Percentiles rank a stretch among this genome's conserved stretches.
Conservation (phyloP, 2,797 vertebrate genomes). For the Syndactyla subalaris region DNA sequence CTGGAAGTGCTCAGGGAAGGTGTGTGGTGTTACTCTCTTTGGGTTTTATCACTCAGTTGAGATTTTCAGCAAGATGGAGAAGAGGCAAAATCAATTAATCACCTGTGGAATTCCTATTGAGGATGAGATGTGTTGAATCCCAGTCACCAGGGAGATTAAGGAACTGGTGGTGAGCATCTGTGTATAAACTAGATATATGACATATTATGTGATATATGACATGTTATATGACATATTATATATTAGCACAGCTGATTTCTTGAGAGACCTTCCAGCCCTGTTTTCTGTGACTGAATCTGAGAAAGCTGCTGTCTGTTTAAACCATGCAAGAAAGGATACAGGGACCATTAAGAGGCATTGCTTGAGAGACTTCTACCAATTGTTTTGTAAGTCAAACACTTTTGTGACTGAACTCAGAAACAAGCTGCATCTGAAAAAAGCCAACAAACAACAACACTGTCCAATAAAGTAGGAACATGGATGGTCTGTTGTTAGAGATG, state of each 20-base stretch:
- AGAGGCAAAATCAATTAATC: slow-evolving; percentile 13
- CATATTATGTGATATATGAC: neutral
- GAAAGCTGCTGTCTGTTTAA: neutral
- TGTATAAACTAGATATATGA: neutral
- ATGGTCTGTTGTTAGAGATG: neutral
- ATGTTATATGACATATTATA: too few species aligned
- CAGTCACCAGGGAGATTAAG: neutral
- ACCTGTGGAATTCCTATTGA: neutral
- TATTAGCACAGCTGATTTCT: neutral
- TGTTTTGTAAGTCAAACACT: neutral
- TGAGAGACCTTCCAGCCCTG: neutral
- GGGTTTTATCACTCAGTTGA: neutral
- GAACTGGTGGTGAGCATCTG: neutral
- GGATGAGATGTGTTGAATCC: neutral
- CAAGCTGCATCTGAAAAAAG: neutral
- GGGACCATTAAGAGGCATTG: neutral
- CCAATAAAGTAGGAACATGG: neutral
- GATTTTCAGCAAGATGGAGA: neutral
- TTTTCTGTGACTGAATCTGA: neutral
- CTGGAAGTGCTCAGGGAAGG: neutral
- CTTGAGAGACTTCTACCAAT: neutral
- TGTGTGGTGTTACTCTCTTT: neutral
- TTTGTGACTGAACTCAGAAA: neutral
- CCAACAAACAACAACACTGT: neutral
- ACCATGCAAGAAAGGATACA: neutral